A percentile compares a stretch with the other conserved stretches of the same genome.
Conservation (phyloP, 2,888 invertebrate species). For the Cremastinae sp. region DNA sequence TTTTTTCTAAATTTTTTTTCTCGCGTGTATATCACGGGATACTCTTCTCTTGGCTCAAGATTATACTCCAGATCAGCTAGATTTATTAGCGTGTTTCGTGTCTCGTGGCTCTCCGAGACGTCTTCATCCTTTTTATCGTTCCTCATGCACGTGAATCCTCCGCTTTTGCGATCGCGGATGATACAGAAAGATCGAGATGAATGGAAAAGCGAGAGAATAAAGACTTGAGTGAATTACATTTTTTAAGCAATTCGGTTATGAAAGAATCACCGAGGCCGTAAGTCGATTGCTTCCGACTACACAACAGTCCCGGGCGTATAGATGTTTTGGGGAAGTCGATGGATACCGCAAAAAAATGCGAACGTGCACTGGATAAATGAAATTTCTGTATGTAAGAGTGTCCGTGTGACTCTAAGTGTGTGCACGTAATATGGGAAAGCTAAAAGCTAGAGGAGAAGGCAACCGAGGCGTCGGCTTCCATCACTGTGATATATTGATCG, state of each 20-base stretch:
- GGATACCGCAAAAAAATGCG: conserved; percentile 2
- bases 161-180: too few relatives aligned
- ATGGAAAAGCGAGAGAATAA: neutral
- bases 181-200: too few relatives aligned
- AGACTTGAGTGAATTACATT: conserved; percentile 54
- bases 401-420: conserved; percentile 24
- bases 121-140: conserved; percentile 5
- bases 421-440: conserved; percentile 30
- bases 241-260: conserved; percentile 49
- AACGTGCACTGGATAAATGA: neutral
- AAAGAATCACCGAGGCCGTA: conserved; percentile 42
- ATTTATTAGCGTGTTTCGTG: conserved; percentile 46
- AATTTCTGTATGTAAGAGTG: conserved; percentile 1
- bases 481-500: conserved; percentile 59
- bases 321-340: neutral
- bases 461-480: conserved; percentile 56
- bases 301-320: neutral
- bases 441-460: conserved; percentile 42
- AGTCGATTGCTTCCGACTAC: conserved; percentile 22
- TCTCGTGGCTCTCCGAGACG: neutral
- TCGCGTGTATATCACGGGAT: conserved; percentile 10
- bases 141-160: conserved; percentile 17
- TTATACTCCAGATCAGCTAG: conserved; percentile 32
- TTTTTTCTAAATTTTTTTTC: conserved; percentile 1
- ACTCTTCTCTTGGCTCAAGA: conserved; percentile 41